Base-by-base conservation (phyloP, 2,888 invertebrate genomes). In the Cephus rjabovi region DNA sequence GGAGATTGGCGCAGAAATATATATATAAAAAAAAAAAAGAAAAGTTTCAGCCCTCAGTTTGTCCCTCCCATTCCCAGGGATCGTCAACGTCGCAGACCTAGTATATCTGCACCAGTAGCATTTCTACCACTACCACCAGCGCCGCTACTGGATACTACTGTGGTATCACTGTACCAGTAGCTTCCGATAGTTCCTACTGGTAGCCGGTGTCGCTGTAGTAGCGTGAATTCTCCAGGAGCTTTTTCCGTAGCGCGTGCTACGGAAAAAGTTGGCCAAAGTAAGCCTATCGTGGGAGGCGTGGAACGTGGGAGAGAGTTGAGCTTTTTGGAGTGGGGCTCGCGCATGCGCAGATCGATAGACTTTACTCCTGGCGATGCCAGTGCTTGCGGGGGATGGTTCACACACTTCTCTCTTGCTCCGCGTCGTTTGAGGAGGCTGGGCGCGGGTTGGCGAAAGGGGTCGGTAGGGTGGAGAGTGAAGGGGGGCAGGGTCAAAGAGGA, bases 211-310 rank as follows among this genome's bases (percentile, higher is more conserved):
- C 56, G 4, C 56, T 6, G 23, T 56, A 56, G 56, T 23, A 15
- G 56, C 56, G 2, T 23, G 23, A 56, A 56, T 56, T 56, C 56
- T 56, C 69, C 70, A 12, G 30, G 33, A 34, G 70, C 30, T 68
- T 77, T 70, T 71, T 79, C 70, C 76, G 73, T 71, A 68, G 68
- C 76, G 69, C 69, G 76, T 76, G 74, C 37, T 34, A 34, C 34
- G 34, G 74, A 80, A 81, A 81, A 78, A 84, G 80, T 80, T 81
- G 75, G 75, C 71, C 34, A 74, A 80, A 83, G 79, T 81, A 85
- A 88, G 88, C 89, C 87, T 88, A 88, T 86, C 86, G 84, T 83
- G 82, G 88, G 87, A 89, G 88, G 89, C 89, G 89, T 89, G 89
- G 89, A 89, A 84, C 85, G 85, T 76, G 87, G 86, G 85, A 85